A percentile compares a stretch with the other conserved stretches of the same genome.
Evolutionary conservation across 1,140 invertebrate genomes (phyloP).

Genomic region (Armadillidium nasatum): DNA sequence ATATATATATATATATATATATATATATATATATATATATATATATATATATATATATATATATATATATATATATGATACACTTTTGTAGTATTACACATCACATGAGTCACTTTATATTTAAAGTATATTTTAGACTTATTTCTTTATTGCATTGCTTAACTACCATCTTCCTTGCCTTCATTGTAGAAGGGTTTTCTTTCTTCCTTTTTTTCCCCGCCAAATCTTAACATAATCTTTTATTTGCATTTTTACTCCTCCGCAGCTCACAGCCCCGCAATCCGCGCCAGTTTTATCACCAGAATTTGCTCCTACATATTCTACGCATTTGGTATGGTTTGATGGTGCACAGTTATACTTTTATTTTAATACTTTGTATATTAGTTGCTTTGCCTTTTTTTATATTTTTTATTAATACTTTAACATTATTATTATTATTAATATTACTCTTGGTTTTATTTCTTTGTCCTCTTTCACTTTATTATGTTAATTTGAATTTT

Average conservation of each 20-base stretch:
- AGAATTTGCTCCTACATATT: slow-evolving; percentile 57
- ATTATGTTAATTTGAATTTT: background rate
- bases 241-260: slow-evolving; percentile 51
- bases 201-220: slow-evolving; percentile 5
- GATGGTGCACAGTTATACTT: slow-evolving; percentile 24
- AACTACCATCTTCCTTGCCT: too few species aligned
- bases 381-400: background rate
- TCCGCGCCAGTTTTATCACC: slow-evolving; percentile 57
- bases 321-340: slow-evolving; percentile 50
- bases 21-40: too few species aligned
- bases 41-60: too few species aligned
- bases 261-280: slow-evolving; percentile 57
- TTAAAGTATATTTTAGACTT: too few species aligned
- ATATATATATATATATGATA: too few species aligned
- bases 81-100: too few species aligned
- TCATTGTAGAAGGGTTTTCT: too few species aligned
- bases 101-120: too few species aligned
- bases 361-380: slow-evolving; percentile 29
- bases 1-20: too few species aligned
- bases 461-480: slow-evolving; percentile 29
- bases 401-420: slow-evolving; percentile 3
- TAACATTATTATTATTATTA: background rate
- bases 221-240: slow-evolving; percentile 36
- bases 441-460: background rate
- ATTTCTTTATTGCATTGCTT: too few species aligned